These are phyloP conservation scores for Zosterops lateralis DNA, from an alignment of 2,113 vertebrate genomes.

Conservation along the genomic window DNA sequence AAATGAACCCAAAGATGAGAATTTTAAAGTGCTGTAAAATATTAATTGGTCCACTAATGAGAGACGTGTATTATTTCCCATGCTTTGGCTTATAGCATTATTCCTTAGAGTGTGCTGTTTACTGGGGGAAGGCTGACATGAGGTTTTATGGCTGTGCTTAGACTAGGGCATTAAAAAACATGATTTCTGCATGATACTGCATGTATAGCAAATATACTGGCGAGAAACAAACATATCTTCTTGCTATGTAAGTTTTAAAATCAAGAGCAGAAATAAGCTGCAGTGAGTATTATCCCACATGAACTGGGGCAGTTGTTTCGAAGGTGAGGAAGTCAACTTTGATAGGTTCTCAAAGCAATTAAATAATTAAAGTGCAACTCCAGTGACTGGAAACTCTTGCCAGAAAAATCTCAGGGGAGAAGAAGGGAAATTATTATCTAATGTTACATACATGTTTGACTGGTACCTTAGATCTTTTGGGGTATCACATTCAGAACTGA, in stretches of 20 bases:
- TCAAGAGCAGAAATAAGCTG: not conserved
- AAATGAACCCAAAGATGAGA: not conserved
- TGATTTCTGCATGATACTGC: not conserved
- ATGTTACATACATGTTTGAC: not conserved
- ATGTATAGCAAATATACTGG: not conserved
- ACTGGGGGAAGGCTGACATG: not conserved
- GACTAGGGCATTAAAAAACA: not conserved
- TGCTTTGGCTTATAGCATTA: not conserved
- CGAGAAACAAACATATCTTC: not conserved
- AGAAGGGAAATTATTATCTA: not conserved
- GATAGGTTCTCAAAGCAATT: not conserved
- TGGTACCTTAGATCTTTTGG: not conserved
- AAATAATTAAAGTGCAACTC: not conserved
- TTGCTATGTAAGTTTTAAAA: not conserved
- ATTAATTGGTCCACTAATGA: not conserved
- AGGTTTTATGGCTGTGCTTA: not conserved
- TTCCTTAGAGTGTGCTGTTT: not conserved
- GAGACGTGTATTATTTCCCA: not conserved
- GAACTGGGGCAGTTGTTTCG: not conserved
- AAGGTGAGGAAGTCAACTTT: not conserved
- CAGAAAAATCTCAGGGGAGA: not conserved
- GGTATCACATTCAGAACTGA: not conserved
- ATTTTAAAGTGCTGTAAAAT: not conserved
- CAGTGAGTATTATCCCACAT: not conserved
- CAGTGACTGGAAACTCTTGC: not conserved